A percentile compares a stretch with the other conserved stretches of the same genome.
Conservation (phyloP, 2,888 invertebrate genomes). For the Pristionchus japonicus region DNA sequence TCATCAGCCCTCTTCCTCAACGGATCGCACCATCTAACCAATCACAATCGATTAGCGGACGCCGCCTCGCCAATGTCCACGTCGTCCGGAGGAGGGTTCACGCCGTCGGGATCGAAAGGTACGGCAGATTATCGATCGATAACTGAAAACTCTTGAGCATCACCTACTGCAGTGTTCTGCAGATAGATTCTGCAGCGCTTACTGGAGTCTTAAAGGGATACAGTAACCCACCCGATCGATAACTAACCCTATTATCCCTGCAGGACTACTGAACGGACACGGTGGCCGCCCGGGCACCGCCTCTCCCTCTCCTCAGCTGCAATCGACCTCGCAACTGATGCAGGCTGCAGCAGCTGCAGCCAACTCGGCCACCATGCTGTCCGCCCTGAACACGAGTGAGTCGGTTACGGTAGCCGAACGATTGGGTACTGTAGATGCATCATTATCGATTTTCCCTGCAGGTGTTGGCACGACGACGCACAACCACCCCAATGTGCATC, state of each 20-base stretch:
- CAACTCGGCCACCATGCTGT: conserved; percentile 26
- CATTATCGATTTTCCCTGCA: background rate
- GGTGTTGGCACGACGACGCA: conserved; percentile 20
- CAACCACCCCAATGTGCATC: conserved; percentile 36
- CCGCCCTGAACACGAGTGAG: conserved; percentile 17
- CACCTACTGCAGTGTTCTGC: background rate
- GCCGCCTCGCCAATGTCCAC: conserved; percentile 16
- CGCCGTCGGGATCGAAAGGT: conserved; percentile 2
- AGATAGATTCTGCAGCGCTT: background rate
- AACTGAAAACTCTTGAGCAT: background rate
- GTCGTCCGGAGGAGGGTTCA: background rate
- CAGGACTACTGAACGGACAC: conserved; percentile 14
- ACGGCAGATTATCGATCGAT: background rate
- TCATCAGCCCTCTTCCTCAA: background rate
- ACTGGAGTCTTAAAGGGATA: background rate
- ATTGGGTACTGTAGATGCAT: background rate
- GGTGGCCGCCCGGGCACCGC: background rate
- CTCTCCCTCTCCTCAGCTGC: background rate
- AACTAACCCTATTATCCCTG: background rate
- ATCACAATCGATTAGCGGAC: conserved; percentile 51
- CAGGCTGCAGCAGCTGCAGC: conserved; percentile 17
- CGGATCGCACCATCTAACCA: conserved; percentile 41
- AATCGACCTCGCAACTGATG: background rate
- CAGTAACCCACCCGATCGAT: background rate
- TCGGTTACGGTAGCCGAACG: background rate